Conservation (phyloP, 2,797 vertebrate species). For the Bradypus variegatus region DNA sequence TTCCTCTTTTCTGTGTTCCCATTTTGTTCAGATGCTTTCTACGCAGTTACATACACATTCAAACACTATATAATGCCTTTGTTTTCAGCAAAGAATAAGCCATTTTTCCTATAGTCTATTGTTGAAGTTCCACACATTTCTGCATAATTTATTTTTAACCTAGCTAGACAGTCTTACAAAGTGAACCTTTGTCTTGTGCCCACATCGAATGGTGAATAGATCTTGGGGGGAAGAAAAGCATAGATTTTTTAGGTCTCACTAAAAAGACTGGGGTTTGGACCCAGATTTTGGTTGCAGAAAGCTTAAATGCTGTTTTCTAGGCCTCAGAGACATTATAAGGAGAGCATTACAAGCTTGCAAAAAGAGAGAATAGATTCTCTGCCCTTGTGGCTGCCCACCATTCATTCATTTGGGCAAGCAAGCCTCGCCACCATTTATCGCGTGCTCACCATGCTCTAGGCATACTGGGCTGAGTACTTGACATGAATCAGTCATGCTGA, state of each 20-base stretch:
- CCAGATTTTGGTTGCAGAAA: conserved; percentile 7
- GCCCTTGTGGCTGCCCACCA: neutral
- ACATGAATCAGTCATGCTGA: neutral
- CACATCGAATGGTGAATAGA: conserved; percentile 29
- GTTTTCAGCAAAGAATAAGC: conserved; percentile 43
- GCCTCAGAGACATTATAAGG: neutral
- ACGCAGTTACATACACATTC: neutral
- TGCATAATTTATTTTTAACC: conserved; percentile 56
- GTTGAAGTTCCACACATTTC: conserved; percentile 49
- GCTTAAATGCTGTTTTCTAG: neutral
- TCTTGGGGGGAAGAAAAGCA: neutral
- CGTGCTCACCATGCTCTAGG: neutral
- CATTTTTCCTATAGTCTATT: conserved; percentile 27
- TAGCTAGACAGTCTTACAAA: conserved; percentile 40
- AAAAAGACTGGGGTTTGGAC: neutral
- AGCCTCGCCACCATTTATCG: neutral
- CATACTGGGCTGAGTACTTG: neutral
- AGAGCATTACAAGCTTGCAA: neutral
- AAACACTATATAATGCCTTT: conserved; percentile 22
- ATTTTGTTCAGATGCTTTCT: neutral
- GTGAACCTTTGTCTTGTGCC: conserved; percentile 48
- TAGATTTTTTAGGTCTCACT: neutral
- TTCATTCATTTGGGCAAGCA: neutral
- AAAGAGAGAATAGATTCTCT: neutral
- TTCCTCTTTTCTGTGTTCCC: neutral